Base-by-base conservation (phyloP, 2,888 invertebrate species). In the Acleris emargana region DNA sequence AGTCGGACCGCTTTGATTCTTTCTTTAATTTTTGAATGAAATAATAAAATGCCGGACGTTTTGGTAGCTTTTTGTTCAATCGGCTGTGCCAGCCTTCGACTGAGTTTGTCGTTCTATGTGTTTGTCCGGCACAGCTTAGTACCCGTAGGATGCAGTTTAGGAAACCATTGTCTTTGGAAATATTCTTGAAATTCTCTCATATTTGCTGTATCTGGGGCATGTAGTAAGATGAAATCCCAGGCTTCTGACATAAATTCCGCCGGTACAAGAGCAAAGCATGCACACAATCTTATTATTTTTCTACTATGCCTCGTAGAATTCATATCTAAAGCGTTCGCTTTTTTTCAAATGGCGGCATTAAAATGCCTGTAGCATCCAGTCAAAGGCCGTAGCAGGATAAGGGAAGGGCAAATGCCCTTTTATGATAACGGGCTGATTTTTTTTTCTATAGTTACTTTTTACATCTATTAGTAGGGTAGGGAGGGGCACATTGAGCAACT, bases 41-140 rank as follows among this genome's bases (percentile, higher is more conserved):
- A 60, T 18, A 42, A 43, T 52, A 60, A 20, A 60, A 20, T 20
- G 52, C 42, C 25, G 45, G 60, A n/a, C 52, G 42, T 52, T 52
- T 60, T 38, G 60, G 60, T 25, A 60, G 51, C 45, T 60, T 60
- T 45, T 42, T 13, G 52, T 52, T 52, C 42, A 51, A 20, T 32
- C 51, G n/a, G 38, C 51, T 38, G 59, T 59, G 59, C 59, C 51
- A 59, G 51, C 52, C 60, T 52, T 60, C 52, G 18, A 52, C 42
- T 60, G 52, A 45, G 17, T 60, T 60, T 42, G 60, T 60, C 28
- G 60, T 52, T 13, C 60, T 60, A 28, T 60, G 60, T 52, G 20
- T 50, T 50, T 50, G 22, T 20, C 49, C 25, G 25, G 49, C 49
- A 50, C 50, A 16, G 25, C 50, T 22, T 22, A 50, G 50, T 50